A percentile compares a stretch with the other conserved stretches of the same genome.
Evolutionary conservation across 2,797 vertebrate species (phyloP).

Genomic region (Lindbergichthys nudifrons): DNA sequence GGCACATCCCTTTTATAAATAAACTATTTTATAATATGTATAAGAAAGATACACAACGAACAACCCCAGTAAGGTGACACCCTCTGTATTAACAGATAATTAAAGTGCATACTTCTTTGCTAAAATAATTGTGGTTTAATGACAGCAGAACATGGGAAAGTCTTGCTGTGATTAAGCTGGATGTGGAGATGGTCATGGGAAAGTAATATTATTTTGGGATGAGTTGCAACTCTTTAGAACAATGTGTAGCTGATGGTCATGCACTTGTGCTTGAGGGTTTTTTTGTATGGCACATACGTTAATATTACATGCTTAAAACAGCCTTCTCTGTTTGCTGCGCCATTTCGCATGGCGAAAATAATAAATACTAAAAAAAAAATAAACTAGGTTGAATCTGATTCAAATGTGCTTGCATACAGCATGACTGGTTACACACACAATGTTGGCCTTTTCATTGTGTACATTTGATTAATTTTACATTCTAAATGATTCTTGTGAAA

Average conservation of each 20-base stretch:
- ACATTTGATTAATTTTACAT: slow-evolving; percentile 9
- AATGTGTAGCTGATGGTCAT: slow-evolving; percentile 47
- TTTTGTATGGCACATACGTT: slow-evolving; percentile 47
- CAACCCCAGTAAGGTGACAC: slow-evolving; percentile 37
- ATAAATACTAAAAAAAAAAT: slow-evolving; percentile 10
- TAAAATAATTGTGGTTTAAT: slow-evolving; percentile 44
- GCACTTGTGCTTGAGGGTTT: slow-evolving; percentile 54
- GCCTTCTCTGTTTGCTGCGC: slow-evolving; percentile 6
- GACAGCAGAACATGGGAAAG: slow-evolving; percentile 32
- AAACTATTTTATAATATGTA: slow-evolving; percentile 53
- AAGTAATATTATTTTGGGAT: slow-evolving; percentile 3
- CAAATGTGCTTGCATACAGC: slow-evolving; percentile 16
- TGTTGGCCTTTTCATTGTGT: slow-evolving; percentile 15
- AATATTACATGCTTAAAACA: slow-evolving; percentile 46
- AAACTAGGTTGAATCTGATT: slow-evolving; percentile 3
- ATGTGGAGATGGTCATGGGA: slow-evolving; percentile 8
- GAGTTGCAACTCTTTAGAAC: slow-evolving; percentile 4
- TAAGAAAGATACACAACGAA: slow-evolving; percentile 54
- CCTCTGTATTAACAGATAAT: slow-evolving; percentile 62
- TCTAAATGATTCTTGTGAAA: slow-evolving; percentile 17
- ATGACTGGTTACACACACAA: slow-evolving; percentile 15
- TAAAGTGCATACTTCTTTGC: slow-evolving; percentile 81
- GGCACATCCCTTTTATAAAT: slow-evolving; percentile 66
- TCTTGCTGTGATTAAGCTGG: slow-evolving; percentile 42
- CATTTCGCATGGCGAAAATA: slow-evolving; percentile 6